These are phyloP conservation scores for Coryphaenoides rupestris DNA, from an alignment of 2,113 vertebrate species.

Conservation along the genomic window DNA sequence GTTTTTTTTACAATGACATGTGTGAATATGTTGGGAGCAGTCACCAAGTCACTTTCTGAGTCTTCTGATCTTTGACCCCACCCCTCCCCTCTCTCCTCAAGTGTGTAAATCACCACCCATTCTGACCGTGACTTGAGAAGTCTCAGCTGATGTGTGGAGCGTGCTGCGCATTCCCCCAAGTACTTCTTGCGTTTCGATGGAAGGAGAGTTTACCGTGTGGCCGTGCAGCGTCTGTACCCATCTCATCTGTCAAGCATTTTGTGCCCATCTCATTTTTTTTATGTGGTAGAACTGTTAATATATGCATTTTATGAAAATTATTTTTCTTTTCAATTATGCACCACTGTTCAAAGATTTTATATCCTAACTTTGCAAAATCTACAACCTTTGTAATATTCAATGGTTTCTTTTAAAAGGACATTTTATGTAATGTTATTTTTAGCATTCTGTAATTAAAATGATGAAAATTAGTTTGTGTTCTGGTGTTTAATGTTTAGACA, in stretches of 20 bases:
- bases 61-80: constrained; percentile 35
- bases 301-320: constrained; percentile 74
- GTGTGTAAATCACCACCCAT: constrained; percentile 53
- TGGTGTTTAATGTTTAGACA: not conserved
- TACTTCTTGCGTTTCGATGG: constrained; percentile 53
- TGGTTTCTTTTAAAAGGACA: constrained; percentile 76
- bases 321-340: constrained; percentile 76
- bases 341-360: constrained; percentile 79
- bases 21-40: constrained; percentile 61
- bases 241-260: constrained; percentile 67
- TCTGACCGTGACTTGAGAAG: constrained; percentile 53
- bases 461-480: constrained; percentile 48
- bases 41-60: constrained; percentile 70
- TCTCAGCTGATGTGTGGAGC: constrained; percentile 59
- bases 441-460: constrained; percentile 78
- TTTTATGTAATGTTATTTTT: constrained; percentile 80
- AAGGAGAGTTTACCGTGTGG: constrained; percentile 57
- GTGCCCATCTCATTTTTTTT: constrained; percentile 65
- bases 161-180: constrained; percentile 62
- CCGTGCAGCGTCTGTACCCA: constrained; percentile 55
- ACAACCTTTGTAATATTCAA: constrained; percentile 77
- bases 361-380: constrained; percentile 77
- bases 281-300: constrained; percentile 75
- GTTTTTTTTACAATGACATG: constrained; percentile 38
- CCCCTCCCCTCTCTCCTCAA: constrained; percentile 27